Evolutionary conservation across 2,797 vertebrate species (phyloP).

Genomic region (Crocidura indochinensis): DNA sequence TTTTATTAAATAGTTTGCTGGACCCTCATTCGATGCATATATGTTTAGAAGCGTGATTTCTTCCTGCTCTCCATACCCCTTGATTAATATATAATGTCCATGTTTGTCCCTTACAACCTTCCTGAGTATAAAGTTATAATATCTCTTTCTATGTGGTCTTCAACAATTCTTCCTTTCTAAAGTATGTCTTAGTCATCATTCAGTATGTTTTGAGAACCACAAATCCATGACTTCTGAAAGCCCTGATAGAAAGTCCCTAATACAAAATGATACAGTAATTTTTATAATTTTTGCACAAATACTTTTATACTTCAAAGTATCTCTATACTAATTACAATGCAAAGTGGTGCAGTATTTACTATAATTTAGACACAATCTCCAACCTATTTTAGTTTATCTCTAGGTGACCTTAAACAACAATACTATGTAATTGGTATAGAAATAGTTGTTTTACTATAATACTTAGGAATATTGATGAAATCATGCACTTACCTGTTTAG

Average conservation of each 20-base stretch:
- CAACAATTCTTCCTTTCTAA: conserved; percentile 1
- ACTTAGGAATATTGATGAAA: background rate
- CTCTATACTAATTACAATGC: background rate
- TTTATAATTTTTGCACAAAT: too few relatives aligned
- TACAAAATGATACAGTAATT: too few relatives aligned
- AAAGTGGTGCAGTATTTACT: background rate
- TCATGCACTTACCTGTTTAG: background rate
- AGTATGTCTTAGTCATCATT: background rate
- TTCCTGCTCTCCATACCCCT: too few relatives aligned
- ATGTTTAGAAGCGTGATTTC: too few relatives aligned
- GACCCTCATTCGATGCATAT: too few relatives aligned
- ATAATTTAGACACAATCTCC: background rate
- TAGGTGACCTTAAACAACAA: background rate
- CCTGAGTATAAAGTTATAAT: too few relatives aligned
- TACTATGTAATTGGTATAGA: background rate
- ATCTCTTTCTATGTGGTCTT: background rate
- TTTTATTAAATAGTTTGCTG: too few relatives aligned
- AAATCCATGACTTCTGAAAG: background rate
- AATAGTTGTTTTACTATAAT: background rate
- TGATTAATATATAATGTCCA: too few relatives aligned
- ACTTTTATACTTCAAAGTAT: too few relatives aligned
- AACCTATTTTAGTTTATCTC: background rate
- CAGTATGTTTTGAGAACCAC: background rate
- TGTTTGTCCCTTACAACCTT: too few relatives aligned
- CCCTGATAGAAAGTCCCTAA: too few relatives aligned